Conservation (phyloP, 2,888 invertebrate genomes). For the Leuctra nigra region DNA sequence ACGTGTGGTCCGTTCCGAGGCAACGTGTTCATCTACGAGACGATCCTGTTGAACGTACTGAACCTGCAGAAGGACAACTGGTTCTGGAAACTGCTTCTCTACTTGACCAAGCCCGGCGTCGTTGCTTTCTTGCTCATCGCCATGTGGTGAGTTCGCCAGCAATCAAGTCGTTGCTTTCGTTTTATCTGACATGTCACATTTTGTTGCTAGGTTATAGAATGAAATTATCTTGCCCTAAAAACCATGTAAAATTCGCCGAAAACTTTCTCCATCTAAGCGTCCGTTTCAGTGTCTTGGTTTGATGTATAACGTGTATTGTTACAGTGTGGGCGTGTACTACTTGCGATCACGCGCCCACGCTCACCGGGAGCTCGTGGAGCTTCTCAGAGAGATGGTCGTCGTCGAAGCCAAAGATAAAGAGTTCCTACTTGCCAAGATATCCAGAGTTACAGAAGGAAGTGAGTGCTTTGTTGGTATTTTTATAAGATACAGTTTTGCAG, state of each 20-base stretch:
- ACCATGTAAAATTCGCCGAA: no score
- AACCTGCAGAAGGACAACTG: constrained; percentile 42
- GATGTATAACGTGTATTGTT: constrained; percentile 25
- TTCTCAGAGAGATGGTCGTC: constrained; percentile 56
- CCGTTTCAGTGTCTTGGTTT: no score
- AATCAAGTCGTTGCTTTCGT: no score
- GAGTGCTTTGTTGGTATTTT: constrained; percentile 18
- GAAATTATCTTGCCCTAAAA: no score
- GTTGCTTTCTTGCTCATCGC: constrained; percentile 52
- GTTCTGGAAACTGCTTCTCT: constrained; percentile 44
- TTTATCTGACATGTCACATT: no score
- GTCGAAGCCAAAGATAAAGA: constrained; percentile 64
- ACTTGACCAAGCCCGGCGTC: constrained; percentile 52
- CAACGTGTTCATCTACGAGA: constrained; percentile 49
- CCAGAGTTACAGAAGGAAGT: constrained; percentile 38
- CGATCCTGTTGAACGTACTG: constrained; percentile 50
- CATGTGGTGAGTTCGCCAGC: constrained; percentile 55
- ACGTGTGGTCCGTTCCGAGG: constrained; percentile 58
- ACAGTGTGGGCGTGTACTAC: constrained; percentile 56
- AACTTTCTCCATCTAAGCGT: no score
- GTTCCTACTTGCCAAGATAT: constrained; percentile 56
- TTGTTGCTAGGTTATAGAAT: no score
- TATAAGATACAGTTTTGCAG: no score
- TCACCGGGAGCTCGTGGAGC: constrained; percentile 51
- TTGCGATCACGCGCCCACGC: constrained; percentile 54